Evolutionary conservation across 2,113 vertebrate genomes (phyloP).

Genomic region (Oryzias celebensis): DNA sequence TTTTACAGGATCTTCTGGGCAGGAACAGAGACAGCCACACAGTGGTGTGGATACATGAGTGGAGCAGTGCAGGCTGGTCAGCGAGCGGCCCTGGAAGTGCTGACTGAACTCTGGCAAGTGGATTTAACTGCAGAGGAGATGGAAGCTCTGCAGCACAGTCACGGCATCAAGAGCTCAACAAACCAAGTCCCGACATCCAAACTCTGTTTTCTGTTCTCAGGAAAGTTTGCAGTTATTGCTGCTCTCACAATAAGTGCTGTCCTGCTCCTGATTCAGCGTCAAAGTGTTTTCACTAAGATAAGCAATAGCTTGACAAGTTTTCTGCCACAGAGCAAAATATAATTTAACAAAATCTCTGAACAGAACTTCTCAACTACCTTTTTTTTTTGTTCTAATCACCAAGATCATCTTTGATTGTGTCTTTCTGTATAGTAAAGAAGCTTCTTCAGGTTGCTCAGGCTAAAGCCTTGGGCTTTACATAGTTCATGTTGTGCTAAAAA

Average conservation of each 20-base stretch:
- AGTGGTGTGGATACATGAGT: conserved; percentile 78
- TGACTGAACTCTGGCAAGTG: conserved; percentile 57
- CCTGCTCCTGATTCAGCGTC: conserved; percentile 37
- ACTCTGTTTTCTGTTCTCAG: neutral
- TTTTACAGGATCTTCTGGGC: conserved; percentile 75
- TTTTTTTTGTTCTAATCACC: too few species aligned
- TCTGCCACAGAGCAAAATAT: neutral
- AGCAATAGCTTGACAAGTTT: conserved; percentile 8
- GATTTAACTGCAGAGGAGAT: conserved; percentile 59
- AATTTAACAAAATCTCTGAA: too few species aligned
- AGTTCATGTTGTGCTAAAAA: too few species aligned
- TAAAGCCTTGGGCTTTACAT: too few species aligned
- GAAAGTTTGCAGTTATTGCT: conserved; percentile 15
- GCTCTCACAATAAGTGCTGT: conserved; percentile 37
- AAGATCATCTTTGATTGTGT: too few species aligned
- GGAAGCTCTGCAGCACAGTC: conserved; percentile 15
- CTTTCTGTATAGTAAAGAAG: too few species aligned
- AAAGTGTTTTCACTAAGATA: conserved; percentile 19
- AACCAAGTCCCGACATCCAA: neutral
- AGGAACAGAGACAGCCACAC: conserved; percentile 77
- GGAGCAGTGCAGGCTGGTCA: conserved; percentile 75
- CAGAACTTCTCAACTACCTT: too few species aligned
- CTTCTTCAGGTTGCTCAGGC: too few species aligned
- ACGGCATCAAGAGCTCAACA: neutral
- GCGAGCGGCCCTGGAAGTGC: conserved; percentile 74